Evolutionary conservation across 2,888 invertebrate genomes (phyloP), one percentile per base, ranked within the genome.

Genomic region (Clitarchus hookeri): DNA sequence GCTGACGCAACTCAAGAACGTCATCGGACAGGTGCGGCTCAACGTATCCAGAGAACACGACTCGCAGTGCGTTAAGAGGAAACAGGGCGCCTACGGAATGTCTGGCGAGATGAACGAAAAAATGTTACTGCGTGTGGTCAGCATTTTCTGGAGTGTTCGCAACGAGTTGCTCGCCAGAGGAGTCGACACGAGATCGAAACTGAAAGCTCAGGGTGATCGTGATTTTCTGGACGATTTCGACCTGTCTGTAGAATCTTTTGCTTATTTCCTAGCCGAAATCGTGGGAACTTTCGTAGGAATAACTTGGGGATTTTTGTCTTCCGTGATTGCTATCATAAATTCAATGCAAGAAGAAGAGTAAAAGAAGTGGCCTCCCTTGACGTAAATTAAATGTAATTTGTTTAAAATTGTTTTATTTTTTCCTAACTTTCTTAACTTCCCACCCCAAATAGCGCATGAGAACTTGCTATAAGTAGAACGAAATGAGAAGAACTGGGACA

Each of bases 191-290:
- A 65, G n/a, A n/a, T 19, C 11, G 16, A 48, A 48, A 16, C 11
- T 48, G 48, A 48, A 16, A 11, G 6, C 6, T 48, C 48, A 48
- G n/a, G 8, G 65, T 19, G n/a, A 23, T 8, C 65, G 65, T n/a
- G 65, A 65, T 9, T 79, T 79, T 13, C 19, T 82, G 27, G 82
- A 82, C 44, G 82, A 82, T 13, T n/a, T 82, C 26, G 82, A 82
- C 82, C 44, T 82, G 27, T 36, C 36, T 23, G 82, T 26, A 23
- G 82, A 82, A 19, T 26, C 82, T 25, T 23, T 82, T 13, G 82
- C 82, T 36, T 82, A 27, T 23, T 82, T 82, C 23, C 23, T 82
- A 16, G 82, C 82, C 16, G 82, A 82, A 36, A 26, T 82, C 16
- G 44, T 82, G 23, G 82, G 82, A 11, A 82, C 82, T 6, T 82